Evolutionary conservation across 2,113 vertebrate species (phyloP).

Genomic region (Chamaetylas fuelleborni): DNA sequence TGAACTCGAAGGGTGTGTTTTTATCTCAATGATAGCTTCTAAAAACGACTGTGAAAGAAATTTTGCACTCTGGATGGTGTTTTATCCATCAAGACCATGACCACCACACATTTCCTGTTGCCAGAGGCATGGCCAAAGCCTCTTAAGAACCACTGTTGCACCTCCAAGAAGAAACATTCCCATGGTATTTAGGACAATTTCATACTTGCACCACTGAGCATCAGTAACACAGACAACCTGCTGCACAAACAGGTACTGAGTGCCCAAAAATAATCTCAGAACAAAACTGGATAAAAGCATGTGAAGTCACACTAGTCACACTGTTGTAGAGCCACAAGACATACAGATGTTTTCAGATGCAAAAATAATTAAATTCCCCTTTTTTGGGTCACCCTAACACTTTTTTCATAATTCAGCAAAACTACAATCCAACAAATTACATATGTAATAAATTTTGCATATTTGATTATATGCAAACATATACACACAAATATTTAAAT

Average conservation of each 20-base stretch:
- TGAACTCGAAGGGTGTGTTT: not conserved
- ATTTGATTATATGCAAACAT: not conserved
- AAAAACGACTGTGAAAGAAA: not conserved
- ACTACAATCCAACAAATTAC: not conserved
- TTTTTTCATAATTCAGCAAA: not conserved
- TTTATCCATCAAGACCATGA: not conserved
- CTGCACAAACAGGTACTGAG: not conserved
- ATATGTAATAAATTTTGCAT: not conserved
- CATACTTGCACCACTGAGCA: not conserved
- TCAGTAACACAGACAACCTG: not conserved
- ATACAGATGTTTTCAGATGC: not conserved
- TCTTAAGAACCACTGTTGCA: not conserved
- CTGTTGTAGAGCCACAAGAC: rapidly evolving
- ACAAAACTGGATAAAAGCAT: not conserved
- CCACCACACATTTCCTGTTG: not conserved
- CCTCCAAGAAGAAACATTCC: not conserved
- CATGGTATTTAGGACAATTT: not conserved
- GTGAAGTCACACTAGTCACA: not conserved
- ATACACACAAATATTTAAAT: not conserved
- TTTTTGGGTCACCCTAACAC: not conserved
- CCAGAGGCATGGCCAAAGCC: not conserved
- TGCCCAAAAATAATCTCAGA: not conserved
- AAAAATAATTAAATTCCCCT: not conserved
- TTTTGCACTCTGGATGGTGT: not conserved
- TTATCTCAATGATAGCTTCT: not conserved